A percentile compares a stretch with the other conserved stretches of the same genome.
Evolutionary conservation across 2,888 invertebrate species (phyloP).

Genomic region (Diplazon laetatorius): DNA sequence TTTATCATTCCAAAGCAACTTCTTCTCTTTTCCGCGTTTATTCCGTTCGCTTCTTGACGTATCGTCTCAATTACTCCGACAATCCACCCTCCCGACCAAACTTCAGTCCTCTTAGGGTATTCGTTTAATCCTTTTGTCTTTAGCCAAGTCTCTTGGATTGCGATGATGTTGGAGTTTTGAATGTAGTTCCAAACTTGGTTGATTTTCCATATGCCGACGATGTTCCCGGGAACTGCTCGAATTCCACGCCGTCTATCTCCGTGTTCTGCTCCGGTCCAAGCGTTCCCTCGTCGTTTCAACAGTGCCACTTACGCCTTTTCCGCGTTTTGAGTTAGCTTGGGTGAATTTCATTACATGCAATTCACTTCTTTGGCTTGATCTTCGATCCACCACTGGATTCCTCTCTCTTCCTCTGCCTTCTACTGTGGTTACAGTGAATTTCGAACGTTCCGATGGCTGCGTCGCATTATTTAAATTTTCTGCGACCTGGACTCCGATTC

Average conservation of each 20-base stretch:
- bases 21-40: background rate
- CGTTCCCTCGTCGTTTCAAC: background rate
- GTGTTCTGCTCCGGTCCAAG: background rate
- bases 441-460: no score
- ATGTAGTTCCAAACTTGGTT: background rate
- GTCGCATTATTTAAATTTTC: background rate
- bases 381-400: background rate
- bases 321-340: conserved; percentile 18
- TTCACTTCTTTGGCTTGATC: no score
- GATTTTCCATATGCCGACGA: background rate
- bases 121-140: conserved; percentile 2
- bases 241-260: background rate
- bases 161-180: conserved; percentile 17
- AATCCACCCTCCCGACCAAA: background rate
- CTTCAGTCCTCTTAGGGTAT: background rate
- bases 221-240: conserved; percentile 14
- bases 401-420: background rate
- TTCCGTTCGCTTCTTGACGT: conserved; percentile 1
- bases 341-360: background rate
- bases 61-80: background rate
- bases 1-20: background rate
- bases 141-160: conserved; percentile 42
- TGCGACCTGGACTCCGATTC: background rate
- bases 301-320: background rate
- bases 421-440: background rate